Percentiles rank a stretch among this genome's conserved stretches.
Evolutionary conservation across 2,113 vertebrate species (phyloP).

Genomic region (Nematolebias whitei): DNA sequence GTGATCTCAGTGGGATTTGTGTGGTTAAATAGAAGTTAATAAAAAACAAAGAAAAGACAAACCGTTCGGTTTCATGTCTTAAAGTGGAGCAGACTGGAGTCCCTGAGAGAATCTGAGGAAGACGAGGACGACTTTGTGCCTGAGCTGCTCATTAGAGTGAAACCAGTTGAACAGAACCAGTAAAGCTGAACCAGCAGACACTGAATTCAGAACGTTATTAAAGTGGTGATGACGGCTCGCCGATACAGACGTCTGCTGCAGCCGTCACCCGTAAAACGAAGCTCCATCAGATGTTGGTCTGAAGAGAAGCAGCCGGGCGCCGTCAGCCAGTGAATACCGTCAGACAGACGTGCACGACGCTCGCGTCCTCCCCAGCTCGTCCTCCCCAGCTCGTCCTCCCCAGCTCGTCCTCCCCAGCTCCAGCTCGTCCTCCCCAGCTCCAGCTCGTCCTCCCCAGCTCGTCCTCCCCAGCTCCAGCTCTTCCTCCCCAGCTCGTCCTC

Average conservation of each 20-base stretch:
- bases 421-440: too few species aligned
- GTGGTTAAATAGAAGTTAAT: too few species aligned
- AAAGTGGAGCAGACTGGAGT: too few species aligned
- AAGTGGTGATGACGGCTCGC: background rate
- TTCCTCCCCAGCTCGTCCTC: too few species aligned
- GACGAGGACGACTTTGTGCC: background rate
- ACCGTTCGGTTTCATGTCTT: too few species aligned
- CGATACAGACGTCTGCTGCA: background rate
- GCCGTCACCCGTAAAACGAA: background rate
- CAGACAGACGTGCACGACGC: background rate
- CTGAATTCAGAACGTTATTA: background rate
- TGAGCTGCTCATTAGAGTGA: slow-evolving; percentile 23
- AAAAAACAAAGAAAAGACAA: too few species aligned
- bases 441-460: too few species aligned
- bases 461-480: too few species aligned
- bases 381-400: too few species aligned
- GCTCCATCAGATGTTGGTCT: slow-evolving; percentile 1
- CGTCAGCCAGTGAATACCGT: background rate
- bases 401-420: background rate
- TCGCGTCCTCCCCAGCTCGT: too few species aligned
- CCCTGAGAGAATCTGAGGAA: background rate
- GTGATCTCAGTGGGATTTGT: too few species aligned
- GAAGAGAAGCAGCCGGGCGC: background rate
- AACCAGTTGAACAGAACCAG: slow-evolving; percentile 10
- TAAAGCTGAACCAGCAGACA: slow-evolving; percentile 8